Conservation (phyloP, 2,888 invertebrate species). For the Hirtodrosophila confusa region DNA sequence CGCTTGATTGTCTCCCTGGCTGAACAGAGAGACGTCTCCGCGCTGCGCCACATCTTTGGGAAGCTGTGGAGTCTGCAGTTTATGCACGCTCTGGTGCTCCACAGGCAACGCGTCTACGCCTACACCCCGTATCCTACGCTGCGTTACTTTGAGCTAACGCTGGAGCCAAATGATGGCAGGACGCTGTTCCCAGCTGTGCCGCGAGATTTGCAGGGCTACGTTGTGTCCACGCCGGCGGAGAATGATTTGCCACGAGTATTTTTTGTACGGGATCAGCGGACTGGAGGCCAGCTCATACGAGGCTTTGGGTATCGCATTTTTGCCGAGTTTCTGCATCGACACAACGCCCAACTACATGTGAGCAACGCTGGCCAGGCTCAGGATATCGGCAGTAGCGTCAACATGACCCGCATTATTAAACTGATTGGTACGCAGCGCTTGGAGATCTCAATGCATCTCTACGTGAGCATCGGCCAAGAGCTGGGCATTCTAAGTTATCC, state of each 20-base stretch:
- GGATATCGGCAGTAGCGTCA: conserved; percentile 56
- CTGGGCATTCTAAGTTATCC: conserved; percentile 73
- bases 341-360: conserved; percentile 65
- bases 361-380: conserved; percentile 44
- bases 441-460: conserved; percentile 73
- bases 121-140: conserved; percentile 67
- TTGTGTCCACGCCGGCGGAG: conserved; percentile 65
- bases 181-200: conserved; percentile 25
- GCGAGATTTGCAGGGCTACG: conserved; percentile 58
- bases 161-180: no score
- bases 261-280: conserved; percentile 38
- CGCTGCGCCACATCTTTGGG: conserved; percentile 39
- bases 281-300: conserved; percentile 43
- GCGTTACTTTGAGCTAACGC: conserved; percentile 23
- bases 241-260: conserved; percentile 77
- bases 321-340: conserved; percentile 58
- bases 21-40: neutral
- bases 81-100: conserved; percentile 52
- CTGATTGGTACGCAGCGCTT: conserved; percentile 46
- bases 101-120: conserved; percentile 40
- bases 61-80: conserved; percentile 67
- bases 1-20: conserved; percentile 52
- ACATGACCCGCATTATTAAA: conserved; percentile 58
- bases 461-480: conserved; percentile 53
- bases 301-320: conserved; percentile 73